phyloP scores from a whole-genome alignment of 2,113 vertebrate species.

The Myocastor coypus region DNA sequence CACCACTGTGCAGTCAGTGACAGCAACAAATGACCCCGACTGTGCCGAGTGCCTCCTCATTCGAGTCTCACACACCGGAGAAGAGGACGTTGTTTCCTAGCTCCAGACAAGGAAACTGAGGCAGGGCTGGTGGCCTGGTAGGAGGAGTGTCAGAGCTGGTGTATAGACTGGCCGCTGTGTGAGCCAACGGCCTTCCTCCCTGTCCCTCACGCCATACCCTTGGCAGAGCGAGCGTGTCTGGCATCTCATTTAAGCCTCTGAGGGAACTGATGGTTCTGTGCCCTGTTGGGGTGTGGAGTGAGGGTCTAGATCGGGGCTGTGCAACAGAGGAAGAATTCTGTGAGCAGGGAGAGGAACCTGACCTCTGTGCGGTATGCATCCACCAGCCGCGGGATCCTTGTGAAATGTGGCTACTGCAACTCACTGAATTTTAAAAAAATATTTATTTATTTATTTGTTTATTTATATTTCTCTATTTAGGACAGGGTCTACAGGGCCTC shows the following conservation, averaged over 20 bases:
- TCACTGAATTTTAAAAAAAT: conserved; percentile 46
- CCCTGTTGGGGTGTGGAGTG: background rate
- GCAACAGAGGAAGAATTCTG: background rate
- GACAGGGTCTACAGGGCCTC: too few relatives aligned
- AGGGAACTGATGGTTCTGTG: background rate
- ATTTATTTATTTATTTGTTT: too few relatives aligned
- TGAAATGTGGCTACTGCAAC: background rate
- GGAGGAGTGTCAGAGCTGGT: background rate
- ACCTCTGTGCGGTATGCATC: background rate
- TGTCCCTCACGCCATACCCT: background rate
- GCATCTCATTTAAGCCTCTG: background rate
- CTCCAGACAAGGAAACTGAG: conserved; percentile 13
- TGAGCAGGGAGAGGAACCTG: background rate
- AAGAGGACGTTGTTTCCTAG: background rate
- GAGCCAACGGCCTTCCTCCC: too few relatives aligned
- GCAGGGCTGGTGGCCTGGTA: background rate
- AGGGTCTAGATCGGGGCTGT: background rate
- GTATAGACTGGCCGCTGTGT: background rate
- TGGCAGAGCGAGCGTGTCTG: background rate
- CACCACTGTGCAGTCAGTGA: rapidly evolving
- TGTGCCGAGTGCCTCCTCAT: background rate
- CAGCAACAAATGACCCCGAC: background rate
- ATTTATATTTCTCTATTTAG: too few relatives aligned
- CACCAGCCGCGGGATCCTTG: background rate
- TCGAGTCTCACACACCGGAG: background rate